Base-by-base conservation (phyloP, 1,140 invertebrate species). In the Habropoda laboriosa region DNA sequence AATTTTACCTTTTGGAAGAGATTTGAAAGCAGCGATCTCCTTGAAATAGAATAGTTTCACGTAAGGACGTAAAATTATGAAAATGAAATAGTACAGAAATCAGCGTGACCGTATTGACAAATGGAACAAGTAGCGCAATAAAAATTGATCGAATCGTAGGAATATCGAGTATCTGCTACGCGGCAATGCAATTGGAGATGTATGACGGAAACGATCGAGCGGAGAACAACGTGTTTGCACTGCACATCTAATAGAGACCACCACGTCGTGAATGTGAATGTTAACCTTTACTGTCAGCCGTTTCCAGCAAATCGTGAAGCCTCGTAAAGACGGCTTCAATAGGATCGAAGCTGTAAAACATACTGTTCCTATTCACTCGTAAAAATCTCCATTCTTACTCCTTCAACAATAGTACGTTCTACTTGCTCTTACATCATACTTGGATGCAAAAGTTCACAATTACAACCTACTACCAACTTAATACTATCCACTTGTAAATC, bases 291-390 rank as follows among this genome's bases (percentile, higher is more conserved):
- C 47, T 57, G 49, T 78, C 42, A 45, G 42, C 61, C 21, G n/a
- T 79, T 35, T 74, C 63, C 30, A 49, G 60, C 40, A 64, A 76
- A 55, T 16, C 16, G 58, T 74, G 24, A 63, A 30, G 30, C 40
- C 45, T 74, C 68, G 68, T 82, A 84, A 82, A 84, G 63, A 74
- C 18, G 61, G 79, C 47, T 82, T 79, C 60, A 71, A 32, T 55
- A 68, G 35, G 45, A 78, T 61, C 68, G 67, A 18, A 10, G 27
- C n/a, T 27, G 32, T 79, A 67, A 79, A 77, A 51, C 30, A 55
- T 24, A 45, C 45, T 53, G 40, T 60, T 71, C 55, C 42, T 49
- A 51, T 55, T 35, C 5, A 5, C n/a, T 30, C 24, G 7, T 27
- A 8, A 58, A 45, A 40, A 24, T 40, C 35, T 42, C 30, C 12